These are phyloP conservation scores for Melolontha melolontha DNA, from an alignment of 2,888 invertebrate genomes.

Conservation along the genomic window DNA sequence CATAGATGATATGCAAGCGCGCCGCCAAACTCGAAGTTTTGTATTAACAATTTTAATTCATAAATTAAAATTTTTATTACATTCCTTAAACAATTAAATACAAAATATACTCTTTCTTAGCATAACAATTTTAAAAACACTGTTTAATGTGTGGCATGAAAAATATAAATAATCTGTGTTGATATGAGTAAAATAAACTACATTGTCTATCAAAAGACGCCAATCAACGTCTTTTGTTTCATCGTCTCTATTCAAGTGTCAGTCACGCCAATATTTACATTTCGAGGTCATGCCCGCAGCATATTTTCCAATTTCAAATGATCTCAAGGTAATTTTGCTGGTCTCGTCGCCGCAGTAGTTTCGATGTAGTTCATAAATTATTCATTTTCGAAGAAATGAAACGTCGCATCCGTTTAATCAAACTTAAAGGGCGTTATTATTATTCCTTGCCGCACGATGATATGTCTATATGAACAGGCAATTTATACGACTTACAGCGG, in stretches of 20 bases:
- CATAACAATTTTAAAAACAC: neutral
- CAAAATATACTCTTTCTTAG: too few relatives aligned
- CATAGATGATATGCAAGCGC: too few relatives aligned
- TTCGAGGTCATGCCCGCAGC: conserved; percentile 22
- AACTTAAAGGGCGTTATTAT: conserved; percentile 39
- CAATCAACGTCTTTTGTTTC: conserved; percentile 16
- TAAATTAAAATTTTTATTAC: too few relatives aligned
- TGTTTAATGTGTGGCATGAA: conserved; percentile 1
- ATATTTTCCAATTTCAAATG: conserved; percentile 39
- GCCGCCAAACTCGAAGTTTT: too few relatives aligned
- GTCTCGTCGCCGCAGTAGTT: conserved; percentile 32
- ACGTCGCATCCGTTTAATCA: conserved; percentile 40
- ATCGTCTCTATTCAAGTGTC: conserved; percentile 26
- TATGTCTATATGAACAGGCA: conserved; percentile 36
- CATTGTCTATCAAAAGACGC: neutral
- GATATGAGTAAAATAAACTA: conserved; percentile 21
- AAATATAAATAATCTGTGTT: neutral
- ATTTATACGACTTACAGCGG: conserved; percentile 29
- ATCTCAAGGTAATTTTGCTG: conserved; percentile 35
- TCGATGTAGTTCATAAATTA: conserved; percentile 42
- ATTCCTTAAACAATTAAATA: too few relatives aligned
- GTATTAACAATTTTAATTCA: too few relatives aligned
- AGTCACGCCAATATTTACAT: conserved; percentile 28
- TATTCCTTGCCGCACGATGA: conserved; percentile 35
- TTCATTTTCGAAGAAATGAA: conserved; percentile 41